Base-by-base conservation (phyloP, 2,797 vertebrate species). In the Mus minutoides region DNA sequence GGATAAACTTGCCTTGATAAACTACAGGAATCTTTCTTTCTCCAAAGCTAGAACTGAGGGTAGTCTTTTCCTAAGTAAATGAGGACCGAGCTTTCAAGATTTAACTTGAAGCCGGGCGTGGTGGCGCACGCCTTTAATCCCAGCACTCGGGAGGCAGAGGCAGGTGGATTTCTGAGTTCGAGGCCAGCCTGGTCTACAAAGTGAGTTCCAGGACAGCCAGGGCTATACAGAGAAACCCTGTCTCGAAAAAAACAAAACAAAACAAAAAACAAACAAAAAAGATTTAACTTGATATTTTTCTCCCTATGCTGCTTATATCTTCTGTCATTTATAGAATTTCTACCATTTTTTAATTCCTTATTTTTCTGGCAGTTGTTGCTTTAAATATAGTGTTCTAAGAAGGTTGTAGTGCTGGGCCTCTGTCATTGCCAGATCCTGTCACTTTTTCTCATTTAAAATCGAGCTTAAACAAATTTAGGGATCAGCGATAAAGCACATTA, bases 391-490 rank as follows among this genome's bases (percentile, higher is more conserved):
- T 46, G 54, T 76, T 40, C 14, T 71, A 58, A 58, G 82, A 71
- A 49, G 58, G 52, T 54, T 73, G 14, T 94, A 40, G 78, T 89
- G n/a, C 24, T 67, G 71, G 69, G 19, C 37, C 17, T 78, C 24
- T 69, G 43, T 22, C 34, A 75, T 78, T 91, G 52, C 37, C 83
- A 71, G 34, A 77, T n/a, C 71, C 29, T 76, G 52, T 46, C n/a
- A 0, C 12, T 88, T 60, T 88, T n/a, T 54, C 52, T 90, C 76
- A 16, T 82, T 90, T 69, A 71, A 90, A 92, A 90, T 92, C n/a
- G n/a, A n/a, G n/a, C 26, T 58, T 40, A 69, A 71, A 56, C n/a
- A 92, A 69, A 69, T 69, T 94, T 90, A 69, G 56, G 60, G 46
- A 14, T 60, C 37, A 40, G 6, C 31, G 11, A 24, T 83, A 64